These are phyloP conservation scores for Acanthaster planci DNA, from an alignment of 35 echinoderm and acorn worm genomes.

Conservation along the genomic window DNA sequence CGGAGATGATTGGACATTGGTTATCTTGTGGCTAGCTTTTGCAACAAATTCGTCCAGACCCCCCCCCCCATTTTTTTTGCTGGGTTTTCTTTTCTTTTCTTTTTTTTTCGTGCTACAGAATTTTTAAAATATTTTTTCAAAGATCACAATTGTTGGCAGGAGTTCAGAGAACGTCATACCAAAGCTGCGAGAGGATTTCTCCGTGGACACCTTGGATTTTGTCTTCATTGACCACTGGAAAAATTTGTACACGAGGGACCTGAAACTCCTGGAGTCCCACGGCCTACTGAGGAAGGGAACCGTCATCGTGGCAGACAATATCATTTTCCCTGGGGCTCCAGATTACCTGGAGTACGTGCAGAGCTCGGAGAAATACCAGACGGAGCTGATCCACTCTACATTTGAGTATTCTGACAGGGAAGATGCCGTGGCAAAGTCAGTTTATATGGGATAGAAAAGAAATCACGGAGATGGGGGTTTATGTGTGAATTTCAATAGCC, in stretches of 20 bases:
- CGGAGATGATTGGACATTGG: no score
- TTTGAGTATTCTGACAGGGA: background rate
- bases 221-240: conserved; percentile 74
- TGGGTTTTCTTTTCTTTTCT: no score
- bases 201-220: conserved; percentile 49
- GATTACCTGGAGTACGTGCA: conserved; percentile 64
- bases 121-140: background rate
- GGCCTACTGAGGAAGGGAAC: conserved; percentile 49
- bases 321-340: conserved; percentile 47
- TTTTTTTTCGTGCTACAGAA: no score
- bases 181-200: conserved; percentile 13
- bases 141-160: conserved; percentile 50
- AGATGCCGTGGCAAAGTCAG: conserved; percentile 33
- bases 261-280: conserved; percentile 46
- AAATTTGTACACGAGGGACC: conserved; percentile 46
- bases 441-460: background rate
- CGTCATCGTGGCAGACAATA: conserved; percentile 58
- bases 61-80: no score
- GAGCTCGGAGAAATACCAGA: conserved; percentile 46
- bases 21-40: no score
- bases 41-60: no score
- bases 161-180: conserved; percentile 66
- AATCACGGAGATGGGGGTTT: no score
- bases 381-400: conserved; percentile 29
- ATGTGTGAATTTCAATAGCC: no score